Evolutionary conservation across 2,797 vertebrate genomes (phyloP).

Genomic region (Ambastaia sidthimunki): DNA sequence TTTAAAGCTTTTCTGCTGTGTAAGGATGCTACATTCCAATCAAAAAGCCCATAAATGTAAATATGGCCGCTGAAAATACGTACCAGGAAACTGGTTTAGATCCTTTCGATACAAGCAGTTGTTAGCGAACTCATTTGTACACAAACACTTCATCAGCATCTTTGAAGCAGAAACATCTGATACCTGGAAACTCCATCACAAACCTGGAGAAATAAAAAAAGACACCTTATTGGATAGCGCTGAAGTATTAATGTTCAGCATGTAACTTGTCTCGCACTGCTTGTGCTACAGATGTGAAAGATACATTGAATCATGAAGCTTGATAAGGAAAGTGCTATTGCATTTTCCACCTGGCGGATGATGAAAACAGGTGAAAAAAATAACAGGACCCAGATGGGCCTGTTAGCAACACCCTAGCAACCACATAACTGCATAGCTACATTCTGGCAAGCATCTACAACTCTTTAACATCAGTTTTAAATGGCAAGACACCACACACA

Average conservation of each 20-base stretch:
- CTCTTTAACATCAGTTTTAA: too few species aligned
- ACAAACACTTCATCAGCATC: conserved; percentile 29
- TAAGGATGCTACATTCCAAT: conserved; percentile 22
- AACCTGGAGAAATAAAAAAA: background rate
- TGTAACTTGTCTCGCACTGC: background rate
- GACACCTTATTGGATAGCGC: background rate
- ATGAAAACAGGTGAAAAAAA: too few species aligned
- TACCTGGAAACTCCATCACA: background rate
- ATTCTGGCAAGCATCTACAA: too few species aligned
- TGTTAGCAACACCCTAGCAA: too few species aligned
- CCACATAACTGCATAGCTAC: too few species aligned
- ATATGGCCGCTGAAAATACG: conserved; percentile 2
- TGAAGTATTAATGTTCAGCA: background rate
- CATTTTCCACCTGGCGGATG: background rate
- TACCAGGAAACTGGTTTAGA: conserved; percentile 11
- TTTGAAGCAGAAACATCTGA: background rate
- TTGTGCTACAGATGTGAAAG: background rate
- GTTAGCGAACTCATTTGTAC: background rate
- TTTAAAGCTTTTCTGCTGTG: conserved; percentile 12
- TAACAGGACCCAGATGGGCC: too few species aligned
- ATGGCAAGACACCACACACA: too few species aligned
- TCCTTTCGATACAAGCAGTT: background rate
- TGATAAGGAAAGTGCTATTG: background rate
- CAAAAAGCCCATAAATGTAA: conserved; percentile 12
- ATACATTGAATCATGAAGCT: background rate